phyloP scores from a whole-genome alignment of 1,140 invertebrate species.

The Calliopsis andreniformis region DNA sequence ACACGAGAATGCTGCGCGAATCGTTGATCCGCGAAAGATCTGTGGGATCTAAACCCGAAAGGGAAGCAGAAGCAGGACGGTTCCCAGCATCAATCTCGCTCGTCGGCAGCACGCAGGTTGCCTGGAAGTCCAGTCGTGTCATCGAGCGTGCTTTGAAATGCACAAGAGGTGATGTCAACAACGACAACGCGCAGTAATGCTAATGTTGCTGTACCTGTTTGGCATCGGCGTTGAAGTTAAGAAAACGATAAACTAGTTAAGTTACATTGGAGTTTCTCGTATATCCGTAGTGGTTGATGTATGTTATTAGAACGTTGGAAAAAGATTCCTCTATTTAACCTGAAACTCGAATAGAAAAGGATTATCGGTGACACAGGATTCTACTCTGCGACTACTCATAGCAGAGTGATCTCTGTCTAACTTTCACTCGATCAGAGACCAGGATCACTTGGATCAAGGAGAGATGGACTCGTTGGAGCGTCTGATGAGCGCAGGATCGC shows the following conservation, averaged over 20 bases:
- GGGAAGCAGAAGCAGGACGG: too few species aligned
- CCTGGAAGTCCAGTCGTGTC: background rate
- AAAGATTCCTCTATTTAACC: too few species aligned
- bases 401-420: too few species aligned
- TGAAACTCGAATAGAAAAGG: too few species aligned
- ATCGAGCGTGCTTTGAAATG: background rate
- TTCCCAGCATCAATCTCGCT: background rate
- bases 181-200: background rate
- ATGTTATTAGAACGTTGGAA: background rate
- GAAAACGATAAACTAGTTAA: too few species aligned
- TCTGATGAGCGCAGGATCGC: constrained; percentile 86
- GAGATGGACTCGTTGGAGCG: constrained; percentile 90
- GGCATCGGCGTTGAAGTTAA: background rate
- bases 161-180: background rate
- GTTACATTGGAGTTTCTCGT: background rate
- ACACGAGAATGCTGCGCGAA: background rate
- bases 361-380: too few species aligned
- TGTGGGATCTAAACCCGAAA: too few species aligned
- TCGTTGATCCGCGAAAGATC: background rate
- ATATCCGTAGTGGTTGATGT: too few species aligned
- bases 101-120: background rate
- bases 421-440: background rate
- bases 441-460: constrained; percentile 47
- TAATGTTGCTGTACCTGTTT: background rate
- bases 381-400: too few species aligned